Base-by-base conservation (phyloP, 2,888 invertebrate species). In the Latheticus oryzae region DNA sequence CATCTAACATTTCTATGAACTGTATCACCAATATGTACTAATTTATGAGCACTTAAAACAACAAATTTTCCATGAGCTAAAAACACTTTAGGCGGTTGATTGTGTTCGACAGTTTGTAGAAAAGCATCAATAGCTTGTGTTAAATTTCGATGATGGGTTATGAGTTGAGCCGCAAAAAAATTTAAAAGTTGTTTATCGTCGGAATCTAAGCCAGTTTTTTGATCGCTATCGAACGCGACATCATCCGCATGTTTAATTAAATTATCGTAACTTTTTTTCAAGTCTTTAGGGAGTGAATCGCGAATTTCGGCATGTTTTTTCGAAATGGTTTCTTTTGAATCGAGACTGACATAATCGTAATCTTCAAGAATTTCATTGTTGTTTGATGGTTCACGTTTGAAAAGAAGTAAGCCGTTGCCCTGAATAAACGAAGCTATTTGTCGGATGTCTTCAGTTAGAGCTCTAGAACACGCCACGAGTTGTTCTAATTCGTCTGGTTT, bases 11-110 rank as follows among this genome's bases (percentile, higher is more conserved):
- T 94, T 69, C 93, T 87, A 76, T 95, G 90, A 16, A 97, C 91
- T 38, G 92, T 94, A 80, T 97, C 97, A 42, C 96, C 96, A 59
- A 96, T 95, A 75, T 93, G 91, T 11, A 97, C 93, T 72, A 97
- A 83, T 76, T 95, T 89, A 75, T 97, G 96, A 15, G 95, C 96
- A 75, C 93, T 93, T 38, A 97, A 83, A 21, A 97, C 93, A 5
- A 97, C 95, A 78, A 95, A 95, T 78, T 97, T 97, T 45, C 94
- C 93, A 76, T 95, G 93, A 7, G 94, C 93, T 43, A 97, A 88
- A 78, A 96, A 96, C 61, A 89, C 90, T 78, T 93, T 93, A 0
- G 97, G 97, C 24, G 95, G 95, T 75, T 95, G 93, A 72, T 95
- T 95, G 78, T 90, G 91, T 72, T 95, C 94, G 26, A 97, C 91